Base-by-base conservation (phyloP, 2,888 invertebrate genomes). In the Drosophila koepferae region DNA sequence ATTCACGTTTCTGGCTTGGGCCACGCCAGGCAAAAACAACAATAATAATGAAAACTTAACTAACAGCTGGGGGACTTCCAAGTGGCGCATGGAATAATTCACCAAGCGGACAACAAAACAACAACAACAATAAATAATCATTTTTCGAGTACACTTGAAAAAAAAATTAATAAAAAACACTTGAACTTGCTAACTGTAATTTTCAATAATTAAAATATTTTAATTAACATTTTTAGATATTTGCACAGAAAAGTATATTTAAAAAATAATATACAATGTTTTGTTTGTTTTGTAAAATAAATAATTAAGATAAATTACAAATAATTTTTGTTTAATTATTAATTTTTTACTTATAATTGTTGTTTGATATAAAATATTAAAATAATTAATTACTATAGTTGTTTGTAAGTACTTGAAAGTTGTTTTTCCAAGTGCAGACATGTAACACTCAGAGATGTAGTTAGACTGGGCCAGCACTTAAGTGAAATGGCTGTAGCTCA, bases 401-500 rank as follows among this genome's bases (percentile, higher is more conserved):
- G 4, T 12, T 4, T 7, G 12, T 6, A 28, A 28, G 28, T 28
- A 36, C 34, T 12, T 4, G 6, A 0, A 1, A 23, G 14, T 23
- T 23, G 12, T 46, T 46, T 77, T 9, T 48, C 10, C 6, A 70
- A 79, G 77, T 77, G 80, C 41, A 63, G 7, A 43, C 31, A 10
- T 31, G 20, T 9, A 40, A 51, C 56, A 54, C 23, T 70, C 46
- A 58, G 46, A 60, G 63, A 67, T 82, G 69, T 41, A 64, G 51
- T 49, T 61, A 71, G 64, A 72, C 61, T 74, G 77, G 77, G 63
- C 66, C 63, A 72, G 80, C 80, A 86, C 83, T 88, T 86, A 82
- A 86, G 77, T 68, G 80, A 72, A 82, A 72, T 72, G 77, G 80
- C 74, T 86, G 77, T 51, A 80, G 69, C 84, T 81, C 81, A 89